A percentile compares a stretch with the other conserved stretches of the same genome.
Evolutionary conservation across 2,113 vertebrate genomes (phyloP).

Genomic region (Colistium nudipinnis): DNA sequence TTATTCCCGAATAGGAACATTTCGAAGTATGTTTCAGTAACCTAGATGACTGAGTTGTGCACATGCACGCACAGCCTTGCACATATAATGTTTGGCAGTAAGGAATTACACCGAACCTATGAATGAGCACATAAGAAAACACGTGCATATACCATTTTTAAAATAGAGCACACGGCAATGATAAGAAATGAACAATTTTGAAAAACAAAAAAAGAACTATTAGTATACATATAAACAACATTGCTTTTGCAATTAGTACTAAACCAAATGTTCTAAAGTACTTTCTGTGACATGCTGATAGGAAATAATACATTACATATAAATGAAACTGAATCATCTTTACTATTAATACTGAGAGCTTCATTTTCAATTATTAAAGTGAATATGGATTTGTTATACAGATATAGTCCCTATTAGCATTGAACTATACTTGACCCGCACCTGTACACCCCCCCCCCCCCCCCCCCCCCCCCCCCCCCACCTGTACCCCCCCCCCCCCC

Average conservation of each 20-base stretch:
- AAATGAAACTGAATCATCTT: not conserved
- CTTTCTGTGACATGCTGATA: not conserved
- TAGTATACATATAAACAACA: no score
- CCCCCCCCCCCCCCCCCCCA: not conserved
- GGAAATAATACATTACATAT: not conserved
- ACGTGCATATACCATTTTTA: not conserved
- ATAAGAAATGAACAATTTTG: no score
- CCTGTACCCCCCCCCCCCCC: not conserved
- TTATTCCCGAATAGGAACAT: slow-evolving; percentile 29
- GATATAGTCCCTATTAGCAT: not conserved
- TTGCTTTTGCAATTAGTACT: not conserved
- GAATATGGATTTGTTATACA: no score
- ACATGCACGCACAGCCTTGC: no score
- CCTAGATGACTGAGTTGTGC: no score
- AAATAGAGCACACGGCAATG: no score
- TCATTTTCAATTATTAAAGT: no score
- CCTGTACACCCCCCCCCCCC: not conserved
- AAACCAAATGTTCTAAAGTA: not conserved
- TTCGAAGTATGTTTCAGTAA: slow-evolving; percentile 19
- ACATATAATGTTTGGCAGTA: no score
- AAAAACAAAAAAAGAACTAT: no score
- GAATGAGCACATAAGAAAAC: not conserved
- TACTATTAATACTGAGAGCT: no score
- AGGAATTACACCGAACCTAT: no score
- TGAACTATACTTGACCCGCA: slow-evolving; percentile 26